Evolutionary conservation across 2,113 vertebrate species (phyloP), one percentile per base, ranked within the genome.

Genomic region (Campylorhamphus procurvoides): DNA sequence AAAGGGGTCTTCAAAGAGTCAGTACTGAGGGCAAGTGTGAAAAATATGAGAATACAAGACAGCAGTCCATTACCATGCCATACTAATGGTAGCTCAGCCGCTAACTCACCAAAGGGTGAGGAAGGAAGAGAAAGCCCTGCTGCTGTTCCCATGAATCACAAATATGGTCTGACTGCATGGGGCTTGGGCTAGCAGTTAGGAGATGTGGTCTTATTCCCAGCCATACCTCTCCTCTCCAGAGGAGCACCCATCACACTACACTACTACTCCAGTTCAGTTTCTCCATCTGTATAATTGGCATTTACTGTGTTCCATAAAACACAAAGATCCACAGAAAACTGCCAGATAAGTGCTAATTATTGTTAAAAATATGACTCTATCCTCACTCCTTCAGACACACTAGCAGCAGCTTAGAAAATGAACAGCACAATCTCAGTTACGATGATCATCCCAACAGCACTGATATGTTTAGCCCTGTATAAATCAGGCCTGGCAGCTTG

Each of bases 401-500:
- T 7, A 89, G 71, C 37, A 94, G 74, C 56, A 87, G 44, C 84
- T 96, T 75, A 49, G 76, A 83, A 94, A 95, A 73, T 29, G 76
- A 76, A 90, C 67, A 84, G 80, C 4, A 9, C 77, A 58, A 76
- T 89, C 87, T 92, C 95, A 42, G 7, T 69, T 88, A 81, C 0
- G 4, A 89, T 52, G 72, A 80, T 92, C 86, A 92, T 67, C 93
- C 87, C 92, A 96, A 78, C 88, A 91, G 90, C 76, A 74, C 56
- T 46, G 50, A 85, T 74, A 78, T 71, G 85, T 88, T 97, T 86
- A 92, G 84, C 81, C 87, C 64, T 53, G 56, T 71, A 50, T 96
- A 93, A 96, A 95, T 96, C 96, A 96, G 94, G 75, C 73, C 71
- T 87, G 83, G 91, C 89, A 96, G 90, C 72, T 81, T 94, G 93